phyloP scores from a whole-genome alignment of 92 coral and sea anemone genomes.

The Palythoa heliodiscus region DNA sequence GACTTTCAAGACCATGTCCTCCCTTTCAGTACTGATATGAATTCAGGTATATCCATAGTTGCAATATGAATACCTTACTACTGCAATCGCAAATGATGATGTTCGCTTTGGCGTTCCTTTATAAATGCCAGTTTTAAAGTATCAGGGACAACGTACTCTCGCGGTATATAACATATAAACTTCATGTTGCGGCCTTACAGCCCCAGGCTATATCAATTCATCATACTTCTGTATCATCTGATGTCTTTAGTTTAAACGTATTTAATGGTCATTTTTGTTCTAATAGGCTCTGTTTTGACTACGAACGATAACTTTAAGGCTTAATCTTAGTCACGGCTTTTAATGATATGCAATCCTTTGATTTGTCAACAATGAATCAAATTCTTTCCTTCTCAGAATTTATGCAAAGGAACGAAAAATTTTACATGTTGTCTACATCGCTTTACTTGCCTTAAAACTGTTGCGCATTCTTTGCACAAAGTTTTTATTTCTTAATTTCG shows the following conservation, averaged over 20 bases:
- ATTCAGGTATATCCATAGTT: not conserved
- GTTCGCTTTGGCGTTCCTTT: not conserved
- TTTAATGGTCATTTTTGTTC: not conserved
- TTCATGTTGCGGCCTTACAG: no score
- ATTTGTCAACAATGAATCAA: not conserved
- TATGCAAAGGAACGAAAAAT: not conserved
- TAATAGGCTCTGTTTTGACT: not conserved
- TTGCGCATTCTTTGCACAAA: no score
- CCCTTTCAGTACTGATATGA: not conserved
- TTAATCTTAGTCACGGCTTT: not conserved
- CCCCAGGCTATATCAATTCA: no score
- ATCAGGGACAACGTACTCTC: not conserved
- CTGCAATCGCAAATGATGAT: not conserved
- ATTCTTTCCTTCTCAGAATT: not conserved
- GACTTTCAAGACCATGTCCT: not conserved
- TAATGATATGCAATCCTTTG: not conserved
- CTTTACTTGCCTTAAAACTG: no score
- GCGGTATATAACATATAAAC: no score
- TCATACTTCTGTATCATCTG: no score
- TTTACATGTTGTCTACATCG: no score
- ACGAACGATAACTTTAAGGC: not conserved
- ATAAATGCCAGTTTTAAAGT: not conserved
- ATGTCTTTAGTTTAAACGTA: no score
- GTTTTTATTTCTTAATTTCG: no score
- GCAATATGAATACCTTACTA: not conserved